Evolutionary conservation across 1,140 invertebrate species (phyloP), one percentile per base, ranked within the genome.

Genomic region (Heliconius hewitsoni): DNA sequence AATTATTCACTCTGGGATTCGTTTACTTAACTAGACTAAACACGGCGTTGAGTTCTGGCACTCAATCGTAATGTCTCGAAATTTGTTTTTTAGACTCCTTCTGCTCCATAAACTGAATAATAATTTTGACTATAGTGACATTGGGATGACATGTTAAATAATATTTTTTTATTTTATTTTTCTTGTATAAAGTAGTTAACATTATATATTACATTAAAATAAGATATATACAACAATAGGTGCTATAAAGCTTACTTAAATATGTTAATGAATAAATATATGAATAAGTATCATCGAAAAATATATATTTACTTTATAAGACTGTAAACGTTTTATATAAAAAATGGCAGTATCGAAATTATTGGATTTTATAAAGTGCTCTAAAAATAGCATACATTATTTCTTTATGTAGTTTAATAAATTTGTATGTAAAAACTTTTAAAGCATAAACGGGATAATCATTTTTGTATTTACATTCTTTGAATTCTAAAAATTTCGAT

Each of bases 241-340:
- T 93, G 91, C 92, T 93, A 93, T 86, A 85, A 85, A 83, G 87
- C 88, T 90, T 93, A 93, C 91, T 92, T 93, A 93, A 93, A 86
- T 85, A 78, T 72, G 77, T 76, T 57, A 80, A 77, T 81, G 73
- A 52, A 80, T 71, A 55, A 55, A 74, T 79, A 83, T 60, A 81
- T 81, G 71, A 78, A 72, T 83, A 79, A 81, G 52, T 79, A 83
- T 52, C 79, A 85, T 85, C 84, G 82, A 81, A 81, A 84, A 60
- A 77, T 30, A 75, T 79, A 74, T 71, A 81, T 78, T 79, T 77
- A 72, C 57, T 83, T 57, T 83, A 73, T 74, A 79, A 82, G 81
- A 77, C 78, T 82, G 8, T 73, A 71, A 50, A 34, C 71, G 71
- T 80, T 78, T 76, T 76, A 57, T 80, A 80, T 27, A 34, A 8